Percentiles rank a stretch among this genome's conserved stretches.
Evolutionary conservation across 2,113 vertebrate species (phyloP).

Genomic region (Tichodroma muraria): DNA sequence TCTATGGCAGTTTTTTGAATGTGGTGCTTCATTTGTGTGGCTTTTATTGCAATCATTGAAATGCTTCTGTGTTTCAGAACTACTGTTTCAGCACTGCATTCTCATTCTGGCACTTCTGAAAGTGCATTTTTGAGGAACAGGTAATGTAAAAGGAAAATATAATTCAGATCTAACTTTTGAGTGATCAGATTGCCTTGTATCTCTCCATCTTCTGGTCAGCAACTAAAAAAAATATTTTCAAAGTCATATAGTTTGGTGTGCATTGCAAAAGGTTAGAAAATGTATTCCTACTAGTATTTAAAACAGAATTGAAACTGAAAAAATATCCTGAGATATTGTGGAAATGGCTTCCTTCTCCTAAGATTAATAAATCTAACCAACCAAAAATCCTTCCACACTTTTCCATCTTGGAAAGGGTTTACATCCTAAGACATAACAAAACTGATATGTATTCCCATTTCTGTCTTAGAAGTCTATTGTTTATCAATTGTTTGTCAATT

Average conservation of each 20-base stretch:
- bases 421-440: not conserved
- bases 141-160: not conserved
- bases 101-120: not conserved
- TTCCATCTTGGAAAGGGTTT: not conserved
- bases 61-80: not conserved
- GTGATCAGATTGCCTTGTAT: not conserved
- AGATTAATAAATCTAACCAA: not conserved
- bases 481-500: not conserved
- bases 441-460: not conserved
- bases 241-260: not conserved
- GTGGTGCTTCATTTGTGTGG: not conserved
- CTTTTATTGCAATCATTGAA: not conserved
- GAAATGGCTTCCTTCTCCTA: not conserved
- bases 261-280: not conserved
- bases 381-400: accelerated
- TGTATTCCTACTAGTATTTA: not conserved
- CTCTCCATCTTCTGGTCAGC: not conserved
- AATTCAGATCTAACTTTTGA: not conserved
- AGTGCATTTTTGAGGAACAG: not conserved
- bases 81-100: not conserved
- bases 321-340: not conserved
- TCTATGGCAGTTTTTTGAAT: not conserved
- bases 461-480: not conserved
- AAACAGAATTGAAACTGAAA: not conserved
- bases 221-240: not conserved